These are phyloP conservation scores for Capitulum mitella DNA, from an alignment of 2,888 invertebrate genomes.

Conservation along the genomic window DNA sequence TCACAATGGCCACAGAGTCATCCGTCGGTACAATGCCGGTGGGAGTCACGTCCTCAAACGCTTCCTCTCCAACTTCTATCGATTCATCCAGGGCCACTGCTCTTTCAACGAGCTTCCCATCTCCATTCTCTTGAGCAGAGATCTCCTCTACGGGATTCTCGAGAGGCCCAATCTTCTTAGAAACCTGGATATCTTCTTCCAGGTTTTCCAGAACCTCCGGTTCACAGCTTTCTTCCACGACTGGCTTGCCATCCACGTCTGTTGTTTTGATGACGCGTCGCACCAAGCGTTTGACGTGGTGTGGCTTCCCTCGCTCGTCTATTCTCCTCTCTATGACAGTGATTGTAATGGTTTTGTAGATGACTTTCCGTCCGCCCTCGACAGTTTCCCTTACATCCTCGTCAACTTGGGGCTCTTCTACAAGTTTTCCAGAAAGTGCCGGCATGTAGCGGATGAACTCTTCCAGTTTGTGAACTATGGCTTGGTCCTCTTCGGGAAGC, in stretches of 20 bases:
- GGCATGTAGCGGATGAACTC: conserved; percentile 20
- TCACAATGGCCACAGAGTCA: not conserved
- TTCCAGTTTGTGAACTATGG: not conserved
- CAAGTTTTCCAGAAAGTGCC: not conserved
- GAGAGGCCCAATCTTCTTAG: no score
- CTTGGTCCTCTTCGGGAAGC: not conserved
- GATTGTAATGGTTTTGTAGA: not conserved
- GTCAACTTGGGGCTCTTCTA: not conserved
- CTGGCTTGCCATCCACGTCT: not conserved
- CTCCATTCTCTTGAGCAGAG: no score
- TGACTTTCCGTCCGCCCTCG: not conserved
- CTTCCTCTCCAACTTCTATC: not conserved
- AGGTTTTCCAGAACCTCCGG: not conserved
- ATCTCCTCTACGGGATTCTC: no score
- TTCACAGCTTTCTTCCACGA: not conserved
- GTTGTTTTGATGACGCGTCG: not conserved
- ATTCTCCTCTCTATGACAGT: not conserved
- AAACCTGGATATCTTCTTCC: no score
- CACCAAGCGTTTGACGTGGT: not conserved
- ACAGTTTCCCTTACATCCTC: not conserved
- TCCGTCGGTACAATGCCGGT: not conserved
- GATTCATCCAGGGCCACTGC: not conserved
- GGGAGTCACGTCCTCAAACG: not conserved
- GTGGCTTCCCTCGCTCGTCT: not conserved
- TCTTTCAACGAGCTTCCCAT: no score